Conservation (phyloP, 2,113 vertebrate genomes). For the Murina feae region DNA sequence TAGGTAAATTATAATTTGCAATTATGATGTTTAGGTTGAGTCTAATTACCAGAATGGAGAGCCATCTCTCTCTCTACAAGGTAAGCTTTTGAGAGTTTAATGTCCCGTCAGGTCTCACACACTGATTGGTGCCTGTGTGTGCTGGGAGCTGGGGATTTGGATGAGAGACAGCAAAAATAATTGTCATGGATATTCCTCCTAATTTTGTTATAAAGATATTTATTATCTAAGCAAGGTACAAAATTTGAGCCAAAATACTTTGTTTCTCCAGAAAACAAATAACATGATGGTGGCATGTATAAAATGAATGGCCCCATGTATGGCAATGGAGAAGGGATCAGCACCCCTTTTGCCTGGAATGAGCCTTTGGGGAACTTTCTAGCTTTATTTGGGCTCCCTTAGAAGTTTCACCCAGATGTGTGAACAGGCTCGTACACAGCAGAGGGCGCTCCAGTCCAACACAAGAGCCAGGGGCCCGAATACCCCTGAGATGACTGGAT, state of each 20-base stretch:
- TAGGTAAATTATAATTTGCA: background rate
- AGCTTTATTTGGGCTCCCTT: background rate
- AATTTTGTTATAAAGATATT: background rate
- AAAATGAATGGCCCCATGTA: background rate
- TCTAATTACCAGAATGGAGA: background rate
- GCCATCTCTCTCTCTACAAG: background rate
- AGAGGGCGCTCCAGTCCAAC: conserved; percentile 48
- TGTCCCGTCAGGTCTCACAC: background rate
- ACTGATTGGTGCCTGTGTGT: background rate
- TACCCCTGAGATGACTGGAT: background rate
- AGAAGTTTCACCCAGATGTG: background rate
- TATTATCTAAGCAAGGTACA: background rate
- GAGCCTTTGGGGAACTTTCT: background rate
- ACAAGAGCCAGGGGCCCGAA: background rate
- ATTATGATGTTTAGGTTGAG: background rate
- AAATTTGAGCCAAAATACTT: background rate
- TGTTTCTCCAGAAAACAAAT: background rate
- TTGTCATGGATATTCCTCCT: background rate
- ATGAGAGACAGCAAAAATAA: background rate
- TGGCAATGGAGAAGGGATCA: background rate
- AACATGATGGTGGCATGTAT: background rate
- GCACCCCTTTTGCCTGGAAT: background rate
- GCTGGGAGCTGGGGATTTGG: background rate
- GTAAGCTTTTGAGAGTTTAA: background rate
- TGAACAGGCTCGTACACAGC: background rate